These are phyloP conservation scores for Natrix natrix DNA, from an alignment of 2,797 vertebrate genomes.

Conservation along the genomic window DNA sequence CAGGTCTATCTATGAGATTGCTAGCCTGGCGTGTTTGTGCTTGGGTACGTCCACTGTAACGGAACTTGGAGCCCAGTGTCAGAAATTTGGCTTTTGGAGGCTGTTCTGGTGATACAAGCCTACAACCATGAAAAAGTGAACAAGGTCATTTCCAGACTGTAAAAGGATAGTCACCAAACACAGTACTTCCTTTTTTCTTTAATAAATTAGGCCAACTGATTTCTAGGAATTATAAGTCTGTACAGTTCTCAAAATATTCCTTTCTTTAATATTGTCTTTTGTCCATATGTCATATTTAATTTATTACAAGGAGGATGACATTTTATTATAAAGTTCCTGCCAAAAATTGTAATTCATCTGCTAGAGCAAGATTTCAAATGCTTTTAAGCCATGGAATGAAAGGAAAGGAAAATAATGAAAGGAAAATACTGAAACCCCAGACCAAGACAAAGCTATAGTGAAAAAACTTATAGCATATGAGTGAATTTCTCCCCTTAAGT, in stretches of 20 bases:
- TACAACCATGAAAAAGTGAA: slow-evolving; percentile 47
- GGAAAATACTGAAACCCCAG: not conserved
- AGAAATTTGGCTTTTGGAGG: slow-evolving; percentile 90
- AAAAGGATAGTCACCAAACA: not conserved
- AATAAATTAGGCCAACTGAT: not conserved
- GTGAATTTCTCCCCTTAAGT: not conserved
- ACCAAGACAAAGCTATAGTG: not conserved
- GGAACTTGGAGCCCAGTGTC: slow-evolving; percentile 96
- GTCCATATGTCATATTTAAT: not conserved
- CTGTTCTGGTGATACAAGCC: slow-evolving; percentile 88
- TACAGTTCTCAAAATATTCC: not conserved
- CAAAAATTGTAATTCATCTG: not conserved
- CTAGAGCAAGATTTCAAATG: not conserved
- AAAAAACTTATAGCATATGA: not conserved
- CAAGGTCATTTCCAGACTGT: not conserved
- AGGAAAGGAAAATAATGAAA: not conserved
- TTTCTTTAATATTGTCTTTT: not conserved
- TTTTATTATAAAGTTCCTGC: not conserved
- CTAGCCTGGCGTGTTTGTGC: slow-evolving; percentile 90
- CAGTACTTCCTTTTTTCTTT: not conserved
- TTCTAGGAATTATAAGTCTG: not conserved
- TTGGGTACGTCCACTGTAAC: slow-evolving; percentile 95
- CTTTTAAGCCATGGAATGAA: not conserved
- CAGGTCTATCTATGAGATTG: slow-evolving; percentile 90
- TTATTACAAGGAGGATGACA: not conserved